These are phyloP conservation scores for Bryconaethiops microstoma DNA, from an alignment of 2,797 vertebrate genomes.

Conservation along the genomic window DNA sequence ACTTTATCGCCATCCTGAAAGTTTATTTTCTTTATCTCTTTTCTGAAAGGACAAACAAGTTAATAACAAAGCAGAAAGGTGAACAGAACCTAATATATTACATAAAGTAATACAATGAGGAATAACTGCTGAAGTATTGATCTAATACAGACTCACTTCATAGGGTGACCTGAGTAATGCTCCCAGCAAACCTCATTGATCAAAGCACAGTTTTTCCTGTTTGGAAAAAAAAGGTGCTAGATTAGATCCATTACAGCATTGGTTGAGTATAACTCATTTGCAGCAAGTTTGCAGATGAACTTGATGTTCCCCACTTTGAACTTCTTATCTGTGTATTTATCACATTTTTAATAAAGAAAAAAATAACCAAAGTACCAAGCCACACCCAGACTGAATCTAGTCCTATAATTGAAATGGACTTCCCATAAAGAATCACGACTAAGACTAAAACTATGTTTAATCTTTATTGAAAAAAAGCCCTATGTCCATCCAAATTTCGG, in stretches of 20 bases:
- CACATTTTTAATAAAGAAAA: not conserved
- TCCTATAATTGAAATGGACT: not conserved
- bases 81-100: not conserved
- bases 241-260: not conserved
- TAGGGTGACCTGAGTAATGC: slow-evolving; percentile 74
- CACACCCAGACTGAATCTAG: not conserved
- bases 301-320: too few relatives aligned
- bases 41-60: slow-evolving; percentile 60
- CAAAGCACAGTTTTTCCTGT: slow-evolving; percentile 79
- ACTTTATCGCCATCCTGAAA: slow-evolving; percentile 81
- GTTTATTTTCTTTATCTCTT: slow-evolving; percentile 52
- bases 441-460: not conserved
- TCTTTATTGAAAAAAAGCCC: too few relatives aligned
- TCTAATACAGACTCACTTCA: slow-evolving; percentile 70
- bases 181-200: slow-evolving; percentile 84
- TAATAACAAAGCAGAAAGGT: not conserved
- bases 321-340: too few relatives aligned
- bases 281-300: not conserved
- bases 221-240: slow-evolving; percentile 30
- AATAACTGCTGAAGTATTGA: not conserved
- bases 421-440: not conserved
- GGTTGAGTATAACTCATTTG: not conserved
- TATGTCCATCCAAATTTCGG: not conserved
- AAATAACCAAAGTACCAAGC: not conserved
- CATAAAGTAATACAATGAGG: not conserved